Conservation (phyloP, 2,797 vertebrate genomes). For the Esox masquinongy region DNA sequence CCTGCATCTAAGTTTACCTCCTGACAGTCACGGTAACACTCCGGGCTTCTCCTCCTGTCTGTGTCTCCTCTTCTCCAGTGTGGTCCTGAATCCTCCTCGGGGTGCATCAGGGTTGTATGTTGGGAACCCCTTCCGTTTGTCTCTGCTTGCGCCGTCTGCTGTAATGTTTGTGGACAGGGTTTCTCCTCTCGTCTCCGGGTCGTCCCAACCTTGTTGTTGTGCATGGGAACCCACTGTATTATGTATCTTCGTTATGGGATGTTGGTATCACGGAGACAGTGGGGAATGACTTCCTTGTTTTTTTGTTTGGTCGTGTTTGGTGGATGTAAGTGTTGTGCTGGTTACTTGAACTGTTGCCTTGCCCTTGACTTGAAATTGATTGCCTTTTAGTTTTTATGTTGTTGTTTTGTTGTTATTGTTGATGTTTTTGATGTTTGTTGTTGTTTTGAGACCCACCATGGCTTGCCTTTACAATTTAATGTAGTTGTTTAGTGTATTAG, state of each 20-base stretch:
- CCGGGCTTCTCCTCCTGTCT: constrained; percentile 40
- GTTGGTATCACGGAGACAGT: constrained; percentile 5
- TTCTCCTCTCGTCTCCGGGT: background rate
- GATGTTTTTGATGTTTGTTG: background rate
- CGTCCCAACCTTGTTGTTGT: constrained; percentile 39
- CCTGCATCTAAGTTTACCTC: constrained; percentile 79
- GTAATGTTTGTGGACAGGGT: constrained; percentile 7
- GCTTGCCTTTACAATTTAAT: constrained; percentile 10
- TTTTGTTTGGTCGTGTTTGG: constrained; percentile 37
- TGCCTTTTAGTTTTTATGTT: constrained; percentile 5
- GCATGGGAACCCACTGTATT: constrained; percentile 42
- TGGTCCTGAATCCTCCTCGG: constrained; percentile 62
- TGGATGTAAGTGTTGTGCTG: constrained; percentile 17
- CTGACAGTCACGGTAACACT: constrained; percentile 71
- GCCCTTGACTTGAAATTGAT: constrained; percentile 31
- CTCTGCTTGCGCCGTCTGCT: constrained; percentile 19
- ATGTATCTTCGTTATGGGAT: constrained; percentile 22
- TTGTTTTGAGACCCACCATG: constrained; percentile 38
- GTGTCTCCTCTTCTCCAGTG: constrained; percentile 44
- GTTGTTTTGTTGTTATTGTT: constrained; percentile 7
- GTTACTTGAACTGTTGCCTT: constrained; percentile 39
- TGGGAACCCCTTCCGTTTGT: constrained; percentile 42
- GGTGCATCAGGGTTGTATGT: constrained; percentile 51
- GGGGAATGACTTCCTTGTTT: constrained; percentile 20
- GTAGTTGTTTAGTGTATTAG: constrained; percentile 15